A percentile compares a stretch with the other conserved stretches of the same genome.
Conservation (phyloP, 1,140 invertebrate genomes). For the Cherax destructor region DNA sequence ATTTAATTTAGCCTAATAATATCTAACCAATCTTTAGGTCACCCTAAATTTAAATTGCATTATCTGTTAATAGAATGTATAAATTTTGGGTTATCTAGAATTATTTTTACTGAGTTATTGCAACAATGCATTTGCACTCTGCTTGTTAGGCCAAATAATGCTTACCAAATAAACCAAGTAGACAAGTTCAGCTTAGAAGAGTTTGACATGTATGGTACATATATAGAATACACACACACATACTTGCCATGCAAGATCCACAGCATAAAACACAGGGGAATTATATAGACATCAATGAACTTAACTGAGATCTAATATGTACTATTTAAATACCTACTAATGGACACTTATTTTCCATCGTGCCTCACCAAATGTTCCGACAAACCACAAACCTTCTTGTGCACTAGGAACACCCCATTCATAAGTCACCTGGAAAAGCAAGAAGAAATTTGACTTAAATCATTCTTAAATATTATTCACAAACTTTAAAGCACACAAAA, state of each 20-base stretch:
- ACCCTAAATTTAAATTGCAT: not conserved
- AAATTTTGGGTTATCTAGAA: not conserved
- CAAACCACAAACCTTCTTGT: slow-evolving; percentile 52
- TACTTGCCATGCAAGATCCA: not conserved
- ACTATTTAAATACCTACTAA: not conserved
- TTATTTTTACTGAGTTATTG: not conserved
- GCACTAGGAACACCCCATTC: slow-evolving; percentile 59
- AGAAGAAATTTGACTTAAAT: too few relatives aligned
- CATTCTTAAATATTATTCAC: not conserved
- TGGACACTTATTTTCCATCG: slow-evolving; percentile 60
- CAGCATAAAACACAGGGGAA: not conserved
- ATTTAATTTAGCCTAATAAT: too few relatives aligned
- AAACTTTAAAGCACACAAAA: not conserved
- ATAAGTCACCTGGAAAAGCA: slow-evolving; percentile 52
- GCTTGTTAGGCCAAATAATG: too few relatives aligned
- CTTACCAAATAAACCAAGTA: not conserved
- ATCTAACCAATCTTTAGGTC: too few relatives aligned
- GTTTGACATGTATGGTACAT: not conserved
- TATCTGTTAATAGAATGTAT: not conserved
- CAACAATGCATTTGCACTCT: not conserved
- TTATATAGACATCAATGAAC: not conserved
- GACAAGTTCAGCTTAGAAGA: not conserved
- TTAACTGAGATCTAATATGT: not conserved
- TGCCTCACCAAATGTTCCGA: slow-evolving; percentile 58
- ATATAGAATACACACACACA: not conserved